Evolutionary conservation across 2,888 invertebrate genomes (phyloP), one percentile per base, ranked within the genome.

Genomic region (Drosophila maculinotata): DNA sequence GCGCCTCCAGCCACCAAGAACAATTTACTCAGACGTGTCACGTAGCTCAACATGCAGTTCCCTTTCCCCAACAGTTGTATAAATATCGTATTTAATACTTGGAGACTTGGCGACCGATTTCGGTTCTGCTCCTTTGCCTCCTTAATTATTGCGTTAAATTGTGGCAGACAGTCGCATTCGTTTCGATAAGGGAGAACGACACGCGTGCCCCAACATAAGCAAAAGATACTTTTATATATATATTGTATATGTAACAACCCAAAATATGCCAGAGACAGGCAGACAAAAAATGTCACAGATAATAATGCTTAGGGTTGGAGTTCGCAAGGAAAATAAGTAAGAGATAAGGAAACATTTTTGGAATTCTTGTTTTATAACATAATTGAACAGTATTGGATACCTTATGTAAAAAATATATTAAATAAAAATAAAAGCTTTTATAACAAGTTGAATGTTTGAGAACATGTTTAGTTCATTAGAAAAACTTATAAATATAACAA

Each of bases 1-100:
- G 23, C 63, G 48, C 44, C 53, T 36, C 25, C 31, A 45, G 38
- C 33, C 41, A 14, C 44, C 14, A 41, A 54, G 12, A 52, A 57
- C 60, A 69, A 78, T 78, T 78, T 73, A 83, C 80, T 67, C 47
- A 54, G 63, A 80, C 65, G 52, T 80, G 78, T 76, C 80, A 81
- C 80, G 84, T 83, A 78, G 66, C 60, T 59, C 42, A 44, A 33
- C 47, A 2, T 8, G 12, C 36, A 49, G 42, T 44, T 71, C 9
- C 41, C 35, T 39, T 47, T 20, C 4, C 20, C 38, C 52, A 44
- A 66, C 71, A 35, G 25, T 41, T 20, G 8, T 30, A 17, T 39
- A 54, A 48, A 60, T 60, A 65, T 52, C 12, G 23, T 31, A 30
- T 49, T 49, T 39, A 56, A 56, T 42, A 49, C 38, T 25, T 12